These are phyloP conservation scores for Dicerorhinus sumatrensis DNA, from an alignment of 2,113 vertebrate genomes.

Conservation along the genomic window DNA sequence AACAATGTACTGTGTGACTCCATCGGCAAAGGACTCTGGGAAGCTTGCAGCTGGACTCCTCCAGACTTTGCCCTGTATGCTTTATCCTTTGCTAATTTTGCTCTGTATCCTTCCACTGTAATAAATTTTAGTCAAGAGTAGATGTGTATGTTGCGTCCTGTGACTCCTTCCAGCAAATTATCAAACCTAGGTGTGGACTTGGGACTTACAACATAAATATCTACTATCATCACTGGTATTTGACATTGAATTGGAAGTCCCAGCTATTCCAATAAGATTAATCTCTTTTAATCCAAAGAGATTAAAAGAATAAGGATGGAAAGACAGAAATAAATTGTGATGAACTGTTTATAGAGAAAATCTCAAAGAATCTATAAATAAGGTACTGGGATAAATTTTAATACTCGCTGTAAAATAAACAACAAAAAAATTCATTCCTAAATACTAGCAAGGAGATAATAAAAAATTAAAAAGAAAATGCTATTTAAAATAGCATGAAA, in stretches of 20 bases:
- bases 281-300: too few relatives aligned
- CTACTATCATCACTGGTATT: neutral
- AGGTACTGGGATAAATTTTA: neutral
- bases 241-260: neutral
- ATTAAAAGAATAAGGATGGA: neutral
- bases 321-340: conserved; percentile 22
- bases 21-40: neutral
- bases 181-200: neutral
- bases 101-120: neutral
- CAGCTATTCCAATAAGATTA: conserved; percentile 4
- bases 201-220: neutral
- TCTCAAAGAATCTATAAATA: conserved; percentile 10
- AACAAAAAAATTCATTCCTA: neutral
- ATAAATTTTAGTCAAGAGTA: neutral
- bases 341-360: neutral
- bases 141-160: neutral
- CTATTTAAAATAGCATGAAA: neutral
- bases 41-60: neutral
- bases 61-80: neutral
- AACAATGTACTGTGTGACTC: neutral
- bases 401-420: neutral
- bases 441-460: neutral
- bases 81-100: neutral
- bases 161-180: neutral
- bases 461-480: neutral